Percentiles rank a stretch among this genome's conserved stretches.
These are phyloP conservation scores for Spermophilus dauricus DNA, from an alignment of 2,113 vertebrate genomes.

Conservation along the genomic window DNA sequence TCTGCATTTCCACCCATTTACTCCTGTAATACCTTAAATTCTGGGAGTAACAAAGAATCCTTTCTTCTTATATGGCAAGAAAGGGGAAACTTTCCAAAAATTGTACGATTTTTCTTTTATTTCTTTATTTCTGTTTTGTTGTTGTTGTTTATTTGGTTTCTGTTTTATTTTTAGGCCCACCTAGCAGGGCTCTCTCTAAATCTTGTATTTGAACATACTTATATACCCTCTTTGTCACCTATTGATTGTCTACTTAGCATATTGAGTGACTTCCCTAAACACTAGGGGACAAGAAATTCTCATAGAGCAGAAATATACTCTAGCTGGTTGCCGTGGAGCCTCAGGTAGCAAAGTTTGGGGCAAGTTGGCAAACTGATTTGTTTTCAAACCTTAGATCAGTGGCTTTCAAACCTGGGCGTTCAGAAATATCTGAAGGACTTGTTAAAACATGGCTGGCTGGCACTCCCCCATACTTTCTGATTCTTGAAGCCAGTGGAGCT, in stretches of 20 bases:
- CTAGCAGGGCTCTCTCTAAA: background rate
- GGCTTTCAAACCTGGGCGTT: background rate
- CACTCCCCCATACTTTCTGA: background rate
- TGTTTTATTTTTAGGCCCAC: background rate
- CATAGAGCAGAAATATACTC: background rate
- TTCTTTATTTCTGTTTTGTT: background rate
- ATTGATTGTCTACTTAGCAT: background rate
- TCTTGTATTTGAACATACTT: background rate
- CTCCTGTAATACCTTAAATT: background rate
- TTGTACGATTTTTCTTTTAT: background rate
- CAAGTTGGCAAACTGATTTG: background rate
- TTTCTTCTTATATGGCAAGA: conserved; percentile 1
- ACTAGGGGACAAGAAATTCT: background rate
- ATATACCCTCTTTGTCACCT: background rate
- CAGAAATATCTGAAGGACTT: background rate
- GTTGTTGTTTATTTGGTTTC: too few species aligned
- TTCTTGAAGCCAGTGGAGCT: background rate
- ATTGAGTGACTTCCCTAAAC: background rate
- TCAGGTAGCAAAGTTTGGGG: background rate
- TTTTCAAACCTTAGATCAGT: conserved; percentile 2
- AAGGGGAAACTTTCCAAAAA: background rate
- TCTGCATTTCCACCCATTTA: background rate
- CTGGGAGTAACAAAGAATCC: background rate
- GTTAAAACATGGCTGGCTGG: background rate
- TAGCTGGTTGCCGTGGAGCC: background rate